Base-by-base conservation (phyloP, 2,888 invertebrate genomes). In the Torymus auratus region DNA sequence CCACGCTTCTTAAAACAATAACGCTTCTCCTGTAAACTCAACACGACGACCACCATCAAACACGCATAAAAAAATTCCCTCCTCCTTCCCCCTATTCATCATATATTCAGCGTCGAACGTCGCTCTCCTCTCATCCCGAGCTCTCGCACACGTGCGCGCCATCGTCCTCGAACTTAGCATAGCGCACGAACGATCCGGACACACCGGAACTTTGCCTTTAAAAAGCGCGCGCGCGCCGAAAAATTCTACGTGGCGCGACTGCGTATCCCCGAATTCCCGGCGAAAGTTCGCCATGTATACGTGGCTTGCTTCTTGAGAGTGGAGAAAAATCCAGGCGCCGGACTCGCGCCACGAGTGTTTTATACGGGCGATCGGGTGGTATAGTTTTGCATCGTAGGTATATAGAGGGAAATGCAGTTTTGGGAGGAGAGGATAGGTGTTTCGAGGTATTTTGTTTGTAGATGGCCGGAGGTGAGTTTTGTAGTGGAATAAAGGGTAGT, bases 221-320 rank as follows among this genome's bases (percentile, higher is more conserved):
- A 50, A 41, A 41, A 60, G 28, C 28, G n/a, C n/a, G 23, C 23
- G 23, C 23, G 23, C 23, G 5, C 11, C 15, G 20, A 60, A 60
- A 60, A 61, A 64, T 41, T 53, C 60, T 60, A 61, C 55, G 79
- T 69, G 64, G 74, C 50, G 52, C 56, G 79, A 79, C 74, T 79
- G 62, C 79, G 69, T 79, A 74, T 73, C 61, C 56, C 10, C 60
- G 62, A 64, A 73, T 73, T 68, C 50, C 15, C 41, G 41, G 5
- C 28, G 28, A 28, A 28, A 41, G 53, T 5, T 10, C 13, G 14
- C 15, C 10, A 58, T 50, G 15, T 20, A 28, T 14, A 2, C 50
- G 15, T 23, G 17, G 28, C 20, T 28, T 60, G 20, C 52, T 28
- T 28, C 60, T 53, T 61, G 50, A 64, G 55, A 28, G 20, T 28